Base-by-base conservation (phyloP, 2,888 invertebrate genomes). In the Tetrapedia diversipes region DNA sequence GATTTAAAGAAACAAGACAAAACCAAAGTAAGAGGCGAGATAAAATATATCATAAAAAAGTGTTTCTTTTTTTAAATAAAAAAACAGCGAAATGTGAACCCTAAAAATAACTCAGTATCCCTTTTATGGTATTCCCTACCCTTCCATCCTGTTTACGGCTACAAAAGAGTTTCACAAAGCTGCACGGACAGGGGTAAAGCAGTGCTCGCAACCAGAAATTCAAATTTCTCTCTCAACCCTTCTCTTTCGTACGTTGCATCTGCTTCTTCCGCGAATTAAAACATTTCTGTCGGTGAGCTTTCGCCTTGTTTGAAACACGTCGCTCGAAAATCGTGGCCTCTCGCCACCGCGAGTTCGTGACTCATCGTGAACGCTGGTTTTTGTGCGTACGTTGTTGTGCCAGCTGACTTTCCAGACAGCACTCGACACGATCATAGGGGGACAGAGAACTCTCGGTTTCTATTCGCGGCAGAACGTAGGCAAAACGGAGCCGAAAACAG, bases 401-500 rank as follows among this genome's bases (percentile, higher is more conserved):
- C 76, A 77, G 77, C 77, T 77, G 77, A 77, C 76, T 77, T 77
- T 61, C 61, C 70, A 70, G 76, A 60, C 77, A 51, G 61, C n/a
- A n/a, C 61, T 51, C 51, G 37, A 49, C 37, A 54, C 59, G 43
- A 37, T 47, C 29, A 41, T 47, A 32, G 14, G 53, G 32, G 49
- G 57, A 57, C 29, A 43, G 32, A 37, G 51, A 43, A 56, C 57
- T 72, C 34, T 59, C 68, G 45, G 63, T 68, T 71, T 77, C 77
- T 77, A 78, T 78, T 78, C 66, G 61, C 47, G 61, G 78, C 66
- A 56, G 68, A 43, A 64, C 63, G 22, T 34, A 32, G 34, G 41
- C 51, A 59, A 79, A 64, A 65, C 24, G 39, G 54, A 59, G 53
- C 67, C 53, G 66, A 54, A 63, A 69, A 29, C 64, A 47, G 66